Conservation (phyloP, 2,888 invertebrate species). For the Nymphalis urticae region DNA sequence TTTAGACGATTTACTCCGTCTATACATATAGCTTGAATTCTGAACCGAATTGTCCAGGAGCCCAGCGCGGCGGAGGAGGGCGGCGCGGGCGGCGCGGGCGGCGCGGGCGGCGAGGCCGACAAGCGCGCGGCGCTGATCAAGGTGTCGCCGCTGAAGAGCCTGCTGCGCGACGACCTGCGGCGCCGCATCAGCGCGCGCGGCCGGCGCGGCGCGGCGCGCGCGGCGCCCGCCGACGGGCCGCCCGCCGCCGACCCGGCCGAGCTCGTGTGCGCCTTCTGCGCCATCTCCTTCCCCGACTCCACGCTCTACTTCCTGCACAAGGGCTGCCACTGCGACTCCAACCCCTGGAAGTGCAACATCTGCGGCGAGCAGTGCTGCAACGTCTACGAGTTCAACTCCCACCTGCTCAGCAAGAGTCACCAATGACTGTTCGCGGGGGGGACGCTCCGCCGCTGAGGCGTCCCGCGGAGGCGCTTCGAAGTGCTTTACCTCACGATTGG, state of each 20-base stretch:
- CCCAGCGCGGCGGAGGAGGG: too few relatives aligned
- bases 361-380: slow-evolving; percentile 97
- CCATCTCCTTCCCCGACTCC: slow-evolving; percentile 96
- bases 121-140: slow-evolving; percentile 87
- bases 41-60: too few relatives aligned
- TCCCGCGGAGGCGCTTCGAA: slow-evolving; percentile 66
- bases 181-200: slow-evolving; percentile 88
- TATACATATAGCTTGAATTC: too few relatives aligned
- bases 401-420: slow-evolving; percentile 96
- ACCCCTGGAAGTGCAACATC: slow-evolving; percentile 98
- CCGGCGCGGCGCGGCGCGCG: slow-evolving; percentile 70
- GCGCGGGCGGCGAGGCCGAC: slow-evolving; percentile 64
- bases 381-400: slow-evolving; percentile 98
- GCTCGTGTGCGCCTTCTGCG: slow-evolving; percentile 94
- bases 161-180: slow-evolving; percentile 91
- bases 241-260: slow-evolving; percentile 80
- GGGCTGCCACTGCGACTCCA: slow-evolving; percentile 98
- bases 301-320: slow-evolving; percentile 98
- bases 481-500: slow-evolving; percentile 53
- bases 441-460: slow-evolving; percentile 65
- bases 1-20: too few relatives aligned
- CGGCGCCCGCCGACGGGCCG: slow-evolving; percentile 87
- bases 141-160: slow-evolving; percentile 91
- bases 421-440: slow-evolving; percentile 85
- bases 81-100: too few relatives aligned